Percentiles rank a stretch among this genome's conserved stretches.
Conservation (phyloP, 2,888 invertebrate genomes). For the Apomyelois bistriatella region DNA sequence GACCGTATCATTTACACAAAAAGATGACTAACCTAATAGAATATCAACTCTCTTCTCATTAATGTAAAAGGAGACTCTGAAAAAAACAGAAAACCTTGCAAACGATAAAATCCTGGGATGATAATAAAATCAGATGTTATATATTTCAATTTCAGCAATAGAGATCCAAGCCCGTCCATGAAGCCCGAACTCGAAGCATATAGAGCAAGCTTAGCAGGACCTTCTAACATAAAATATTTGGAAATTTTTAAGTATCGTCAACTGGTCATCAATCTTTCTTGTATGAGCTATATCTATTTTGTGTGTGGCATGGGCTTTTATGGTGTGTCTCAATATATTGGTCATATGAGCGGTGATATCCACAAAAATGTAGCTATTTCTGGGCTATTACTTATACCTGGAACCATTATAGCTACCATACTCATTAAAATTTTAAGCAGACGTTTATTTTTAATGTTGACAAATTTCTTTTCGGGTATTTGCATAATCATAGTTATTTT, state of each 20-base stretch:
- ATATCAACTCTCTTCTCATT: no score
- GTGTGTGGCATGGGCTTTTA: conserved; percentile 91
- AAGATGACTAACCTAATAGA: no score
- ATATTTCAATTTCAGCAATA: not conserved
- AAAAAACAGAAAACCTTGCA: no score
- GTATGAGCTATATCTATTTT: conserved; percentile 85
- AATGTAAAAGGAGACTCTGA: no score
- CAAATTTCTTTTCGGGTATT: conserved; percentile 62
- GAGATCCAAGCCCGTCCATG: conserved; percentile 18
- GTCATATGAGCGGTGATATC: conserved; percentile 86
- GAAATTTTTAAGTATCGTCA: conserved; percentile 61
- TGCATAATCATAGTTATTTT: conserved; percentile 47
- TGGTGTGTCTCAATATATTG: conserved; percentile 89
- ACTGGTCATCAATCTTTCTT: conserved; percentile 81
- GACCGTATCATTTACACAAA: no score
- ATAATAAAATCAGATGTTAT: not conserved
- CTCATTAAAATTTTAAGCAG: conserved; percentile 81
- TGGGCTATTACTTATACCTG: conserved; percentile 82
- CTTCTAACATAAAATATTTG: conserved; percentile 42
- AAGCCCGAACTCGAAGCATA: conserved; percentile 40
- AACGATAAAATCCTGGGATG: no score
- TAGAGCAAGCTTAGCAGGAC: not conserved
- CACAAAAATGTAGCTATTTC: conserved; percentile 89
- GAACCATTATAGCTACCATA: conserved; percentile 78
- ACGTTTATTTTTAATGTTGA: conserved; percentile 79